A percentile compares a stretch with the other conserved stretches of the same genome.
Conservation (phyloP, 2,797 vertebrate genomes). For the Cuniculus paca region DNA sequence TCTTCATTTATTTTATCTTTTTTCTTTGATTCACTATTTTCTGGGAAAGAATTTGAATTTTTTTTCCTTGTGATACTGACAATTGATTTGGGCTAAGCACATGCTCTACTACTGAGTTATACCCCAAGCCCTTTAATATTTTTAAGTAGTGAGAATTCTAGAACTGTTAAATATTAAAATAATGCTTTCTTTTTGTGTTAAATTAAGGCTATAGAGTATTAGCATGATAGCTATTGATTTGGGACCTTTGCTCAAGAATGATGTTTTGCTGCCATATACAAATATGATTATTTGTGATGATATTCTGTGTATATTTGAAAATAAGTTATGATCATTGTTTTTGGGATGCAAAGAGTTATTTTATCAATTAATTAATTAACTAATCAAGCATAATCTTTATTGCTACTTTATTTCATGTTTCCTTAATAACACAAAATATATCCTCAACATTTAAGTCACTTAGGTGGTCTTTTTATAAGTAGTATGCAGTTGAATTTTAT, state of each 20-base stretch:
- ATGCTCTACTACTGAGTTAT: not conserved
- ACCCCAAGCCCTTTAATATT: not conserved
- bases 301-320: not conserved
- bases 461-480: not conserved
- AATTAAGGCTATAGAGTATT: not conserved
- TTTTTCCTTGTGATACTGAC: not conserved
- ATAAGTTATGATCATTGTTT: slow-evolving; percentile 1
- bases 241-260: not conserved
- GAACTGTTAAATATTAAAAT: not conserved
- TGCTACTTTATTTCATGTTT: not conserved
- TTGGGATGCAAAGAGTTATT: not conserved
- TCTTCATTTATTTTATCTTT: not conserved
- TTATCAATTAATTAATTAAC: not conserved
- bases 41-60: not conserved
- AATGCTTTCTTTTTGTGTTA: not conserved
- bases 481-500: not conserved
- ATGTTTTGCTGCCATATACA: not conserved
- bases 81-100: not conserved
- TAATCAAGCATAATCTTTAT: not conserved
- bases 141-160: not conserved
- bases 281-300: not conserved
- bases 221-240: not conserved
- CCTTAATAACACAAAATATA: not conserved
- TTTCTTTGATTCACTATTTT: not conserved
- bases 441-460: not conserved